Evolutionary conservation across 2,888 invertebrate genomes (phyloP), one percentile per base, ranked within the genome.

Genomic region (Microctonus brassicae): DNA sequence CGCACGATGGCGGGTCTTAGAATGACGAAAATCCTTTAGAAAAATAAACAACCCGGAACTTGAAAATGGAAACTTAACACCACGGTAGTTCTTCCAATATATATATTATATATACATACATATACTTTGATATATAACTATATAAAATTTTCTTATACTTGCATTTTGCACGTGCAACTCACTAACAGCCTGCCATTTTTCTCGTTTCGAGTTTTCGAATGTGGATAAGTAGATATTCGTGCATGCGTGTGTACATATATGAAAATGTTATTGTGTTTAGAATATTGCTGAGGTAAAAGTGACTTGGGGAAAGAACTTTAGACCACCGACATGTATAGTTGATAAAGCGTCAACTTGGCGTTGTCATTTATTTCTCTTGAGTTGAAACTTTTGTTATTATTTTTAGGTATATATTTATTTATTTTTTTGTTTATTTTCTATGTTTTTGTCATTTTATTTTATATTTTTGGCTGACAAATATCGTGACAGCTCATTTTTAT

Each of bases 21-120:
- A 22, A 29, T 67, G 66, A 55, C 66, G 52, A 60, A 68, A 68
- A 60, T 61, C 68, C 52, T 20, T 53, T 53, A 24, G 24, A 61
- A 69, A 62, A 69, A 69, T 69, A 69, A 69, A 69, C 62, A 62
- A 36, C 13, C 26, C 36, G 34, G n/a, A 62, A 62, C 36, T 62
- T 62, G 36, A 26, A 22, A 62, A 62, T 62, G 34, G 39, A 9
- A 39, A 39, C 36, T 39, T 61, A 42, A 26, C 63, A 42, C 29
- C 13, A 47, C 26, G 6, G 26, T 42, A 42, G 47, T 39, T 39
- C 26, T 24, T 47, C 7, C 4, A n/a, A n/a, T n/a, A n/a, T n/a
- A n/a, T n/a, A n/a, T n/a, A n/a, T n/a, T n/a, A 29, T 5, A 29
- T 7, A 17, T n/a, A 7, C 47, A n/a, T 17, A 47, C 17, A 4